Conservation (phyloP, 1,140 invertebrate species). For the Ephestia elutella region DNA sequence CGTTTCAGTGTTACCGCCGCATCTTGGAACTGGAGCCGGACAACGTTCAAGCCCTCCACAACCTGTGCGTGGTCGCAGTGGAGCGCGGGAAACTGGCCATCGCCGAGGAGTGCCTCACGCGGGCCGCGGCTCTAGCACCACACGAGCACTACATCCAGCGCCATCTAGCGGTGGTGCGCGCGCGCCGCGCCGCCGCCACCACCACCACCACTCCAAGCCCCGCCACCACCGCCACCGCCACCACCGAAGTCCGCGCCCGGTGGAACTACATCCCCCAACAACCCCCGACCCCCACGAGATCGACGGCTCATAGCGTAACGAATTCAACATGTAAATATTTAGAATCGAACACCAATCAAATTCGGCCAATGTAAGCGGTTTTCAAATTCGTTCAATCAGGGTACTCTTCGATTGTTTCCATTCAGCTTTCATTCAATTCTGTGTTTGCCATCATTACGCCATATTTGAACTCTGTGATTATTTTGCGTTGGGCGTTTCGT, state of each 20-base stretch:
- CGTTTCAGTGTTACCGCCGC: conserved; percentile 91
- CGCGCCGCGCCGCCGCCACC: conserved; percentile 73
- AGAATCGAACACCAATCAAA: conserved; percentile 23
- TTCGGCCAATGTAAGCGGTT: conserved; percentile 18
- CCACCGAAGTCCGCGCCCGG: conserved; percentile 46
- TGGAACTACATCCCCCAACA: conserved; percentile 70
- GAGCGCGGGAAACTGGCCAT: conserved; percentile 88
- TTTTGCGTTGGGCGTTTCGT: conserved; percentile 42
- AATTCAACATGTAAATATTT: conserved; percentile 19
- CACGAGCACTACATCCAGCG: conserved; percentile 92
- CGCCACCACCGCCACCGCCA: conserved; percentile 18
- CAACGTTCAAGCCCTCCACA: conserved; percentile 96
- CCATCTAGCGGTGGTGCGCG: conserved; percentile 89
- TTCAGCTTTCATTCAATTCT: not conserved
- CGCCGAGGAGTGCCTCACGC: conserved; percentile 88
- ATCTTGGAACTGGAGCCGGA: conserved; percentile 91
- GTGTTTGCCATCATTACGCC: not conserved
- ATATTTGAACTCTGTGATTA: conserved; percentile 5
- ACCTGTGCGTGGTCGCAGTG: conserved; percentile 96
- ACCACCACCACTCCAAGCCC: conserved; percentile 12
- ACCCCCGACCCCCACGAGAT: conserved; percentile 61
- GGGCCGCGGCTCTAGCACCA: conserved; percentile 86
- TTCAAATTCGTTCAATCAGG: conserved; percentile 22
- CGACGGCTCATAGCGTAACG: conserved; percentile 49
- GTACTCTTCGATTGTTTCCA: conserved; percentile 18